Base-by-base conservation (phyloP, 2,888 invertebrate genomes). In the Hirtodrosophila histrioides region DNA sequence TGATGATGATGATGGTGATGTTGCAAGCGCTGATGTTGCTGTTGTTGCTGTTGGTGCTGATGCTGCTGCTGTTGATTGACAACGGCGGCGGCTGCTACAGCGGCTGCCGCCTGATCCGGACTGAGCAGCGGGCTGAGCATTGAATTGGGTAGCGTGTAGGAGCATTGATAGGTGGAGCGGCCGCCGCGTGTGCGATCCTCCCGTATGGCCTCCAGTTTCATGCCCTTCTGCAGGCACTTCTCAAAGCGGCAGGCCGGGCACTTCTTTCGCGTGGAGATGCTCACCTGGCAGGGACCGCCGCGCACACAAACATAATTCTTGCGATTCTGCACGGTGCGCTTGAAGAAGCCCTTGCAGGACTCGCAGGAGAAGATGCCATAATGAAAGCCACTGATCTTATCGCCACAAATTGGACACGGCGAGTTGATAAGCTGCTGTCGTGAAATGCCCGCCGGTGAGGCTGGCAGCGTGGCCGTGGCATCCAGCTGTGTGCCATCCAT, bases 311-410 rank as follows among this genome's bases (percentile, higher is more conserved):
- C 97, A 92, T 98, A 99, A 91, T 97, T 97, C 93, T 99, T 99
- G 79, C 98, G 95, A 91, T 99, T 99, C 92, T 99, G 99, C n/a
- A 99, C 98, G 17, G 98, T 99, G 67, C 99, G 94, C 92, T 99
- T 99, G 93, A 99, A 99, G 93, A 99, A 99, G 2, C 98, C 98
- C 92, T 99, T 99, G 92, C 99, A 99, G 17, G 97, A 97, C 91
- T 99, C 99, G 92, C 99, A 99, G 9, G 98, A 98, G 93, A 98
- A 98, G 85, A 98, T 98, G 9, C 99, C 99, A 92, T 99, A 99
- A 92, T 99, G 99, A 92, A 98, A 99, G 29, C 99, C 98, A 80
- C 97, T 97, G 90, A 98, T 98, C 91, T 97, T 97, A 92, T 98
- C 98, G 3, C 97, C 97, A 91, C 98, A 98, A 57, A 98, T 97